Base-by-base conservation (phyloP, 1,140 invertebrate genomes). In the Streblospio benedicti region DNA sequence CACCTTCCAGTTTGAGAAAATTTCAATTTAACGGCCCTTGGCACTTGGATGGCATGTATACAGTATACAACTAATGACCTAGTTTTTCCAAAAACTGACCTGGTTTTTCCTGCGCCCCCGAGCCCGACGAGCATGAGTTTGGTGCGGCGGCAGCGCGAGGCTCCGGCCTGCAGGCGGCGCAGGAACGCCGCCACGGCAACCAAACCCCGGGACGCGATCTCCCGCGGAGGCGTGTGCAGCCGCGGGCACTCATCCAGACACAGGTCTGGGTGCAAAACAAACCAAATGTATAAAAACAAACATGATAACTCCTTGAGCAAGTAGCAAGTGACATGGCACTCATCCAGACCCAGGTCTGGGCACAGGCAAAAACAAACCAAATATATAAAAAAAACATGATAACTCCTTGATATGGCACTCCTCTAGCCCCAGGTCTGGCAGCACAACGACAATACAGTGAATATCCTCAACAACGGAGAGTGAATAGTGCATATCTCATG, bases 81-180 rank as follows among this genome's bases (percentile, higher is more conserved):
- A 50, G 41, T 56, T 27, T 51, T 28, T 20, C 38, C 27, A 18
- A 52, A 47, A 1, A 60, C 18, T 51, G 62, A 75, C 73, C 76
- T 77, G 50, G 76, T 77, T 65, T 77, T 77, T 2, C 76, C 76
- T 38, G 75, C 76, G 18, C 75, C 76, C 31, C 76, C 76, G 5
- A 76, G 68, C 16, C 76, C 76, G 18, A 76, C 73, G 54, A 76
- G 59, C 76, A 77, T 77, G 14, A 77, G 64, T 52, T 77, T 77
- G 12, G 76, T 77, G 51, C 76, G 60, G 33, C 70, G 71, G 61
- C 76, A 77, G 2, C 59, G 59, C 2, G 68, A 67, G 25, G 67
- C 70, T 5, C 74, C 74, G 41, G 65, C 66, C 28, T 62, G 41
- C 16, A 77, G 61, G 25, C 74, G 63, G 50, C 66, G 66, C 14